Evolutionary conservation across 2,888 invertebrate genomes (phyloP).

Genomic region (Drosophila buzzatii): DNA sequence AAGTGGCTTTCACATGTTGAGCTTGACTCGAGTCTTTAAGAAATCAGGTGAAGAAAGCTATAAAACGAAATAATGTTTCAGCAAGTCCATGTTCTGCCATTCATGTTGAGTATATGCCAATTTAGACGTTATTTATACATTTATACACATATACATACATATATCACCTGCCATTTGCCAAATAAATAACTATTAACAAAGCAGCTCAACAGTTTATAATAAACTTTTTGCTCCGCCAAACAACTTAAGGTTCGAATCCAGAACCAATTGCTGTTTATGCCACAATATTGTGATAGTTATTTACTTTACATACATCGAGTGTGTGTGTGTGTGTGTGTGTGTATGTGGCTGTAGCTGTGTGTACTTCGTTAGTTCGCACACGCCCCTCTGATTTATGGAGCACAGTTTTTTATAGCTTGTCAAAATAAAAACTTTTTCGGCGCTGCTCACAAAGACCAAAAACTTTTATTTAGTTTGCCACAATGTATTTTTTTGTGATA

Average conservation of each 20-base stretch:
- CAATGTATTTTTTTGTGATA: slow-evolving; percentile 21
- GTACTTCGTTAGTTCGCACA: slow-evolving; percentile 22
- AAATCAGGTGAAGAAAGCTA: neutral
- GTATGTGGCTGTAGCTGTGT: neutral
- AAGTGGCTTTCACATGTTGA: neutral
- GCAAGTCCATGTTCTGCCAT: neutral
- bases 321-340: neutral
- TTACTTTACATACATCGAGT: slow-evolving; percentile 15
- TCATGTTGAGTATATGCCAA: neutral
- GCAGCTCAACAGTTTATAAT: slow-evolving; percentile 56
- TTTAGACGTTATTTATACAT: neutral
- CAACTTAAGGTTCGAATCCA: slow-evolving; percentile 57
- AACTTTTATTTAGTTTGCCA: slow-evolving; percentile 31
- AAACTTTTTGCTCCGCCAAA: slow-evolving; percentile 57
- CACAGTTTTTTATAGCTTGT: slow-evolving; percentile 65
- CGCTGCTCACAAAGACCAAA: slow-evolving; percentile 22
- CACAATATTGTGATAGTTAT: slow-evolving; percentile 58
- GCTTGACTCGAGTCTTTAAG: neutral
- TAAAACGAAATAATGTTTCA: neutral
- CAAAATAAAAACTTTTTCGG: slow-evolving; percentile 62
- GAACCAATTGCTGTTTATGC: slow-evolving; percentile 76
- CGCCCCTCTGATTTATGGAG: slow-evolving; percentile 71
- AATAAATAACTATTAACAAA: slow-evolving; percentile 63
- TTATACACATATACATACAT: too few species aligned
- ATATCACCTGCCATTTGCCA: slow-evolving; percentile 8